Evolutionary conservation across 2,113 vertebrate species (phyloP).

Genomic region (Cariama cristata): DNA sequence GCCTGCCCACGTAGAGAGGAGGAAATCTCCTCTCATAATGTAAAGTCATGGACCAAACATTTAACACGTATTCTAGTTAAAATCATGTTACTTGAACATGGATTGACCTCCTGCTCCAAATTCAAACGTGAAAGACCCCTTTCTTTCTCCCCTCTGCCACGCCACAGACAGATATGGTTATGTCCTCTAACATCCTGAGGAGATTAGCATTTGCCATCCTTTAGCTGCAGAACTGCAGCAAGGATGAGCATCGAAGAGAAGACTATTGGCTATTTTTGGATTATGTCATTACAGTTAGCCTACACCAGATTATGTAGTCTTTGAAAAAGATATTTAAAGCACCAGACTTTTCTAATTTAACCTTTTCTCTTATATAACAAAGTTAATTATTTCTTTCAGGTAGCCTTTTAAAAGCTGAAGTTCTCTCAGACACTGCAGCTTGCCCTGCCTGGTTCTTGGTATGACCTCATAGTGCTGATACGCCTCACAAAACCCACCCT

Average conservation of each 20-base stretch:
- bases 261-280: conserved; percentile 57
- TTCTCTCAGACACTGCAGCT: fast-evolving
- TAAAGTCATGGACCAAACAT: not conserved
- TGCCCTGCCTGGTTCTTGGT: not conserved
- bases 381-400: not conserved
- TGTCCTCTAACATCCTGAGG: not conserved
- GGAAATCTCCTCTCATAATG: not conserved
- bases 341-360: conserved; percentile 41
- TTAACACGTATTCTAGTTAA: not conserved
- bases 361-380: not conserved
- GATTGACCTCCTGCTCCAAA: conserved; percentile 1
- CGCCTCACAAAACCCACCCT: not conserved
- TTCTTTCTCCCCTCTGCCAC: not conserved
- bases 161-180: not conserved
- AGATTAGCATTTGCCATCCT: conserved; percentile 25
- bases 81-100: not conserved
- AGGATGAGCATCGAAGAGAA: conserved; percentile 43
- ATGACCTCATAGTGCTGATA: fast-evolving
- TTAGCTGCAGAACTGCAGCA: not conserved
- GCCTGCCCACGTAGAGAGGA: not conserved
- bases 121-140: not conserved
- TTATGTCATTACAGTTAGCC: conserved; percentile 61
- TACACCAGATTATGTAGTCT: conserved; percentile 58
- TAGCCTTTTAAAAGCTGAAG: not conserved
- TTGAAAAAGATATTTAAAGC: conserved; percentile 67